Base-by-base conservation (phyloP, 2,888 invertebrate species). In the Eupithecia subumbrata region DNA sequence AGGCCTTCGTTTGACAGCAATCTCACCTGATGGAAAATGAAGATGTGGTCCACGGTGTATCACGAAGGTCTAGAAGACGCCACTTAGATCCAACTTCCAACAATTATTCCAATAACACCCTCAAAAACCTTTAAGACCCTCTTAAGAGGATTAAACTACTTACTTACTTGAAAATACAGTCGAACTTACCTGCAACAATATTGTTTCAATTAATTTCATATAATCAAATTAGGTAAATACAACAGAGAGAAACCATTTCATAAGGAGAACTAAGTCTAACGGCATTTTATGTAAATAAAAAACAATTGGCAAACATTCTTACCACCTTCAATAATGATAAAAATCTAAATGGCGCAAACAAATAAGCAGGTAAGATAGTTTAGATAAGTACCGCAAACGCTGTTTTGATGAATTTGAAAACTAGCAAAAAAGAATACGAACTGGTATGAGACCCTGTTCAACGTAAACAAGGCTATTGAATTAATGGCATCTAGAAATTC, bases 391-490 rank as follows among this genome's bases (percentile, higher is more conserved):
- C 30, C 45, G 66, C 56, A 48, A 74, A 66, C 25, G 69, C 30
- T 68, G 11, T 48, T 72, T 76, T 71, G 64, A 71, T 72, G 52
- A 78, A 73, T 48, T 64, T 64, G 63, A 69, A 63, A 64, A 74
- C 52, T 37, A n/a, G 37, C n/a, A n/a, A 18, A 73, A 76, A 78
- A 78, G 73, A 77, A 70, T 72, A 71, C 12, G 22, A 80, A 81
- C 80, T 76, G 73, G 81, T 81, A 64, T 69, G 1, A 72, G 73
- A 79, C 79, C 79, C 76, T 78, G 81, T 76, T 76, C 60, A 71
- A 52, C 74, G 78, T 83, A 84, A 85, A 86, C 84, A 86, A 84
- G 77, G 74, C 76, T 78, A 85, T 85, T 82, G 84, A 83, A 45
- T 76, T 74, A 83, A 82, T 82, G 75, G 60, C 72, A 80, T 37